Conservation (phyloP, 2,888 invertebrate species). For the Pandemis heparana region DNA sequence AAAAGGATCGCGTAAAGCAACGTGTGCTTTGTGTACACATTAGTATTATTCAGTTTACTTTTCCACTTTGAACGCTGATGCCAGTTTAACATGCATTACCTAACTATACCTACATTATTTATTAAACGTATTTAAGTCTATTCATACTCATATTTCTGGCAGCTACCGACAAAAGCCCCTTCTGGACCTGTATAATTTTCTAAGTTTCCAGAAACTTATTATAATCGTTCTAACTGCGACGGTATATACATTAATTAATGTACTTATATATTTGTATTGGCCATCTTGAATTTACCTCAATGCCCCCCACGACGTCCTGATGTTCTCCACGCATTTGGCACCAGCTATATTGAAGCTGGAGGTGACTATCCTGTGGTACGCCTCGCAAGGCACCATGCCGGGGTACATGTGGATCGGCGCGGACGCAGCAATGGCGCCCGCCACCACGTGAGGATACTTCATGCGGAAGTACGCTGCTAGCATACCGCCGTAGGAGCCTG, state of each 20-base stretch:
- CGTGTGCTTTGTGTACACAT: not conserved
- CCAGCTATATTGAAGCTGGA: slow-evolving; percentile 88
- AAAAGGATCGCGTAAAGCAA: not conserved
- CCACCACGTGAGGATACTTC: slow-evolving; percentile 96
- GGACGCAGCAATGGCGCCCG: slow-evolving; percentile 96
- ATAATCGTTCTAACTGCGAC: too few relatives aligned
- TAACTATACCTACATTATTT: too few relatives aligned
- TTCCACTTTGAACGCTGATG: not conserved
- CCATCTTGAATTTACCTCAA: slow-evolving; percentile 85
- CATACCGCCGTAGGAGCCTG: slow-evolving; percentile 99
- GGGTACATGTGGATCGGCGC: slow-evolving; percentile 96
- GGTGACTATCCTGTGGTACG: slow-evolving; percentile 92
- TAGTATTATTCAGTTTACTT: not conserved
- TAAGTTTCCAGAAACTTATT: too few relatives aligned
- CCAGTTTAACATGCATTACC: too few relatives aligned
- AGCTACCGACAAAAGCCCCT: too few relatives aligned
- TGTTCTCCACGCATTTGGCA: slow-evolving; percentile 88
- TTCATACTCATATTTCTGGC: too few relatives aligned
- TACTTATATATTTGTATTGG: too few relatives aligned
- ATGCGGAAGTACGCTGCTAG: slow-evolving; percentile 97
- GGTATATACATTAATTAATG: too few relatives aligned
- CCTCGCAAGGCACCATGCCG: slow-evolving; percentile 91
- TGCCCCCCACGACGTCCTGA: slow-evolving; percentile 91
- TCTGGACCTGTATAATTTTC: too few relatives aligned
- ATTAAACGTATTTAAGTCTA: too few relatives aligned